Evolutionary conservation across 2,888 invertebrate species (phyloP).

Genomic region (Conistra vaccinii): DNA sequence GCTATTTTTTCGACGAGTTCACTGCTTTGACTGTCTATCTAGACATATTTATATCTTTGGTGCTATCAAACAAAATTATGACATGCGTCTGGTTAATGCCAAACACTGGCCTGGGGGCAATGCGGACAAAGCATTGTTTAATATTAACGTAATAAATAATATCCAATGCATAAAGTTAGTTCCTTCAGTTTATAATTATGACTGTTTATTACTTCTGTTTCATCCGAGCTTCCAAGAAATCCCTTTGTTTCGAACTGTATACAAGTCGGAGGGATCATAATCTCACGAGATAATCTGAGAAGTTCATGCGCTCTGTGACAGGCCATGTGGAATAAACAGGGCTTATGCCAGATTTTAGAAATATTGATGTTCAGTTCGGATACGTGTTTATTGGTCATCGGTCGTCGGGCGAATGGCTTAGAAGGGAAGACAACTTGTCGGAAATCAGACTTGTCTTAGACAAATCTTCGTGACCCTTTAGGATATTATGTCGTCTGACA

Average conservation of each 20-base stretch:
- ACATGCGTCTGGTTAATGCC: conserved; percentile 19
- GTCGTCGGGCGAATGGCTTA: not conserved
- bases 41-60: not conserved
- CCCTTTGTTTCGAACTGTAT: conserved; percentile 39
- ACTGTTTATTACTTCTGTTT: conserved; percentile 39
- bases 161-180: conserved; percentile 19
- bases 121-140: conserved; percentile 44
- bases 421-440: not conserved
- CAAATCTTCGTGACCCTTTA: too few relatives aligned
- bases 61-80: conserved; percentile 31
- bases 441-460: too few relatives aligned
- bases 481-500: too few relatives aligned
- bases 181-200: conserved; percentile 43
- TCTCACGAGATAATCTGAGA: conserved; percentile 20
- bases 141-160: conserved; percentile 50
- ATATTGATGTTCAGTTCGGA: not conserved
- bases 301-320: not conserved
- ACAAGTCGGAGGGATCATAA: not conserved
- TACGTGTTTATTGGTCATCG: not conserved
- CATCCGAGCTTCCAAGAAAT: conserved; percentile 41
- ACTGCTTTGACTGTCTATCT: too few relatives aligned
- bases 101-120: conserved; percentile 23
- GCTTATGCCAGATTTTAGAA: not conserved
- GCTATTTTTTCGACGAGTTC: too few relatives aligned
- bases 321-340: conserved; percentile 8